Evolutionary conservation across 2,888 invertebrate species (phyloP), one percentile per base, ranked within the genome.

Genomic region (Nemotelus nigrinus): DNA sequence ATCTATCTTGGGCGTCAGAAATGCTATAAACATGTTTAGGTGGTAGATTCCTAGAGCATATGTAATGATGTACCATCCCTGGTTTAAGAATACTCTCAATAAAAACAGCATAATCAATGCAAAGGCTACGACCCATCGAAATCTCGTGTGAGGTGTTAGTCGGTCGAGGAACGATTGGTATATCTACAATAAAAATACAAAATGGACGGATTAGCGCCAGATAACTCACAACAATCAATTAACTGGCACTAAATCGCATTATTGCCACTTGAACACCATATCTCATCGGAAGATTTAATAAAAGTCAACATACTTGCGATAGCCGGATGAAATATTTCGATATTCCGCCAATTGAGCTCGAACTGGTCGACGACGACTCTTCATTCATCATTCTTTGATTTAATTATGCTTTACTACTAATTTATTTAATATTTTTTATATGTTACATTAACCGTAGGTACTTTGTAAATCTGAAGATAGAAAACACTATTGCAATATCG

Each of bases 61-160:
- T 82, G 98, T 98, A 79, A 99, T 93, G 84, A 99, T 99, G 88
- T 99, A 99, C 98, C 99, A 99, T 82, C 99, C 99, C 96, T 99
- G 96, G 85, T 93, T 91, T 82, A 94, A 88, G 85, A 96, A 89
- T 88, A 97, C 92, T 88, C 96, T 91, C 83, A 94, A 88, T 85
- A 95, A 88, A 88, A 96, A 97, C 85, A 92, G 85, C 79, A 92
- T 83, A 85, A 96, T 87, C 82, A 96, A 88, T 80, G 91, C 86
- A 82, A 91, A 87, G 80, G 94, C 93, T 83, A 92, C 92, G 78
- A 90, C 87, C 97, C 97, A 97, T 89, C 97, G 91, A 82, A 92
- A 91, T 85, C 91, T 90, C 80, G 91, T 89, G 85, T 95, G 93
- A 78, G 96, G 96, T 82, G 96, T 96, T 91, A 94, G 95, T 85